Conservation (phyloP, 1,140 invertebrate species). For the Latrodectus geometricus region DNA sequence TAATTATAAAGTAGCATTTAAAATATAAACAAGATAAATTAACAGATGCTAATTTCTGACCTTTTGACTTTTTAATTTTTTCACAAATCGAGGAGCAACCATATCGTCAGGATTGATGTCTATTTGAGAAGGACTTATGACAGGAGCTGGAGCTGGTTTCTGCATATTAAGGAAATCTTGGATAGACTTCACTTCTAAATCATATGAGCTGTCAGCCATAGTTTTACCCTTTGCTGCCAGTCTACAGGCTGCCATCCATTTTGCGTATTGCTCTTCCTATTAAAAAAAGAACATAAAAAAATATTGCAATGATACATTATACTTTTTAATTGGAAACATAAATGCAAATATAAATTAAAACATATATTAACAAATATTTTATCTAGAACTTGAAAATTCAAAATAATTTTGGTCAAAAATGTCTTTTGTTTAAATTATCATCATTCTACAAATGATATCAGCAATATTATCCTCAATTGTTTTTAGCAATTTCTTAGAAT, state of each 20-base stretch:
- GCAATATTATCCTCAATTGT: too few species aligned
- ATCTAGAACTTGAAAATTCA: too few species aligned
- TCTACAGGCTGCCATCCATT: constrained; percentile 98
- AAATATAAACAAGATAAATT: too few species aligned
- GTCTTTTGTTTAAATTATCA: too few species aligned
- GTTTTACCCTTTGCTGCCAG: constrained; percentile 94
- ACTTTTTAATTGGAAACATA: neutral
- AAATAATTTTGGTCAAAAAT: too few species aligned
- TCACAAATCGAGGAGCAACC: constrained; percentile 85
- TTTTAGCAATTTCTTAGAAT: too few species aligned
- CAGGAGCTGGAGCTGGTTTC: constrained; percentile 80
- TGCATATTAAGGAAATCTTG: constrained; percentile 91
- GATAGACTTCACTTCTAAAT: constrained; percentile 90
- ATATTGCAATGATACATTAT: neutral
- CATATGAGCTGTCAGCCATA: constrained; percentile 92
- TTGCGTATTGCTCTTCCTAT: constrained; percentile 96
- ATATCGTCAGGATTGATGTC: constrained; percentile 90
- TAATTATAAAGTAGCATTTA: too few species aligned
- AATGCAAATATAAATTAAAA: too few species aligned
- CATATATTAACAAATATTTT: too few species aligned
- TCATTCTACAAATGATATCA: too few species aligned
- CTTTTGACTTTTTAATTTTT: constrained; percentile 77
- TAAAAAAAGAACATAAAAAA: constrained; percentile 32
- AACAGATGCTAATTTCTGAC: constrained; percentile 68
- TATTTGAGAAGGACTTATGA: constrained; percentile 80